Percentiles rank a stretch among this genome's conserved stretches.
Evolutionary conservation across 1,140 invertebrate species (phyloP).

Genomic region (Scaptomyza montana): DNA sequence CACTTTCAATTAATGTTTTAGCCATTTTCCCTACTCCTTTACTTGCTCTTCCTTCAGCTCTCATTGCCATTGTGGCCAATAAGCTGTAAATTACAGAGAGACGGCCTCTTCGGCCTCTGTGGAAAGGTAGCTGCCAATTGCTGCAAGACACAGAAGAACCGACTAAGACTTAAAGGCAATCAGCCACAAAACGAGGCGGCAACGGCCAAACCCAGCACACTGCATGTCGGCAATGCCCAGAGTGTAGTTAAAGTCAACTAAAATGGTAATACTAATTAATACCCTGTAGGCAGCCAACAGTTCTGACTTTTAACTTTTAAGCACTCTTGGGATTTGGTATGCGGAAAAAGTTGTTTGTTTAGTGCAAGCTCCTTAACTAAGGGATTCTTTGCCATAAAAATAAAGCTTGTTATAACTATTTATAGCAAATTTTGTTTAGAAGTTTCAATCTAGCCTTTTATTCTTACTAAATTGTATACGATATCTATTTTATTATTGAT

Average conservation of each 20-base stretch:
- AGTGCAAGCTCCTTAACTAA: no score
- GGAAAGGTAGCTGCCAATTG: constrained; percentile 36
- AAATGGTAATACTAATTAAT: constrained; percentile 33
- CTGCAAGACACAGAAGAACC: not conserved
- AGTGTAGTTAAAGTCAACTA: constrained; percentile 6
- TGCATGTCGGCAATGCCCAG: not conserved
- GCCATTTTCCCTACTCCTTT: not conserved
- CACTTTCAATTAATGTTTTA: constrained; percentile 48
- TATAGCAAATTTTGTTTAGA: no score
- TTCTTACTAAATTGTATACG: no score
- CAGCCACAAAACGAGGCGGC: constrained; percentile 47
- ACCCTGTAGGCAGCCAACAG: constrained; percentile 16
- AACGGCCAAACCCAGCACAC: constrained; percentile 18
- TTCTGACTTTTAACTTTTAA: not conserved
- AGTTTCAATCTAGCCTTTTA: no score
- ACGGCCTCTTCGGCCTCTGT: not conserved
- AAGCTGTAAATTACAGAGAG: constrained; percentile 42
- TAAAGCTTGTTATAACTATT: no score
- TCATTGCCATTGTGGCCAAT: constrained; percentile 5
- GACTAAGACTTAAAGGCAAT: constrained; percentile 30
- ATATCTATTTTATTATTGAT: no score
- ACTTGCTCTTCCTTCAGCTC: no score
- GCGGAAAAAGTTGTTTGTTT: no score
- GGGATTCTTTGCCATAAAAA: no score
- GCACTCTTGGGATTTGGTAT: not conserved